A percentile compares a stretch with the other conserved stretches of the same genome.
phyloP scores from a whole-genome alignment of 2,113 vertebrate species.

The Chaenogobius annularis region DNA sequence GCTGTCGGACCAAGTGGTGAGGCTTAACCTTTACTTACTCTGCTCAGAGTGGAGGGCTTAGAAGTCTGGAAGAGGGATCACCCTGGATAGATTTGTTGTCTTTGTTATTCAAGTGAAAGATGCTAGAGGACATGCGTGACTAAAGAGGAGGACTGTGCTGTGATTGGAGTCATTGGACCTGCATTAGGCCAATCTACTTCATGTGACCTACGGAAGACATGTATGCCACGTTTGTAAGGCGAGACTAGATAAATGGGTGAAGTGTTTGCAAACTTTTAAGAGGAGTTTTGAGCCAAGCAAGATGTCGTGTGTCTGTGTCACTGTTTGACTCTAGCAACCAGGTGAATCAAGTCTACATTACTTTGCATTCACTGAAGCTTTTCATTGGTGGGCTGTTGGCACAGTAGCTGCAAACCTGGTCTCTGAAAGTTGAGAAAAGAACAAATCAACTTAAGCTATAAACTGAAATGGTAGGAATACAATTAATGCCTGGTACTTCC shows the following conservation, averaged over 20 bases:
- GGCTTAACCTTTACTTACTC: constrained; percentile 1
- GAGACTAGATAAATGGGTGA: background rate
- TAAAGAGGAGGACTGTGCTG: constrained; percentile 20
- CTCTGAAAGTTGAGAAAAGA: too few relatives aligned
- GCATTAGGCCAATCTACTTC: constrained; percentile 48
- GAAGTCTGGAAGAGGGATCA: background rate
- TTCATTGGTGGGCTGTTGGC: too few relatives aligned
- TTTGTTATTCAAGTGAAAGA: background rate
- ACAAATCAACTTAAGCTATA: too few relatives aligned
- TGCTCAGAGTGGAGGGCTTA: background rate
- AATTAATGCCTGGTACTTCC: too few relatives aligned
- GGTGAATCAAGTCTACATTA: too few relatives aligned
- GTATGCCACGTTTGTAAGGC: background rate
- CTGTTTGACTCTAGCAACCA: too few relatives aligned
- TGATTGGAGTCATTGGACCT: constrained; percentile 57
- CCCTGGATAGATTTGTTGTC: background rate
- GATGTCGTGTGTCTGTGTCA: too few relatives aligned
- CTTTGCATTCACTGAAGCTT: too few relatives aligned
- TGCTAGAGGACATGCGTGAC: background rate
- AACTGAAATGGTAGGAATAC: too few relatives aligned
- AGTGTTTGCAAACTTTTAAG: background rate
- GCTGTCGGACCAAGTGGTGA: constrained; percentile 3
- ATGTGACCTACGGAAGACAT: constrained; percentile 55
- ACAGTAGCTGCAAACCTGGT: too few relatives aligned
- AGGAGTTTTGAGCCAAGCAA: too few relatives aligned